Conservation (phyloP, 2,888 invertebrate species). For the Serripes groenlandicus region DNA sequence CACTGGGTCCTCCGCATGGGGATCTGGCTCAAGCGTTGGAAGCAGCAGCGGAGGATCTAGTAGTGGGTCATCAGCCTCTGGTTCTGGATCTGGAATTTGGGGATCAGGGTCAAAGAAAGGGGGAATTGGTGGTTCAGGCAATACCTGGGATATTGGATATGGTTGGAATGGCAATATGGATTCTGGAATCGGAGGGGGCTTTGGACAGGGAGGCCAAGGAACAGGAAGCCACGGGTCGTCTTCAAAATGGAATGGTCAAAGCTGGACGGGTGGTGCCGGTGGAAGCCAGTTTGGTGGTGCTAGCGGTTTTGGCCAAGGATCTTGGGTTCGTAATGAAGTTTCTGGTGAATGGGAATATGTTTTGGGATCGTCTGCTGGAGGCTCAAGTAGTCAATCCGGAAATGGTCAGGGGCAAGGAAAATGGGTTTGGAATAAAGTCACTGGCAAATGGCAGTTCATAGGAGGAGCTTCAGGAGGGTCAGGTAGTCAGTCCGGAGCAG, state of each 20-base stretch:
- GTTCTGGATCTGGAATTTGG: not conserved
- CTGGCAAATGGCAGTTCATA: not conserved
- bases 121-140: not conserved
- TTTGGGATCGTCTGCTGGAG: not conserved
- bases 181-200: not conserved
- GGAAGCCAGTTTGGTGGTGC: not conserved
- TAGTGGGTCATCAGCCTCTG: not conserved
- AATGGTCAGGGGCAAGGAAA: not conserved
- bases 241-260: not conserved
- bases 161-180: constrained; percentile 20
- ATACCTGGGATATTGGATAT: not conserved
- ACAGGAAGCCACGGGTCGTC: not conserved
- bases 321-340: not conserved
- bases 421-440: not conserved
- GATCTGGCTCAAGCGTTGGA: not conserved
- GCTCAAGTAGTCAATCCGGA: constrained; percentile 10
- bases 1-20: not conserved
- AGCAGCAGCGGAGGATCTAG: not conserved
- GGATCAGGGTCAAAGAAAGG: not conserved
- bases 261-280: not conserved
- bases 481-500: constrained; percentile 3
- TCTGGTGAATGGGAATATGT: not conserved
- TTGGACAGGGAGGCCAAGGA: not conserved
- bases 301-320: not conserved
- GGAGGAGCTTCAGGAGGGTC: constrained; percentile 14